Conservation (phyloP, 2,797 vertebrate species). For the Lepilemur septentrionalis region DNA sequence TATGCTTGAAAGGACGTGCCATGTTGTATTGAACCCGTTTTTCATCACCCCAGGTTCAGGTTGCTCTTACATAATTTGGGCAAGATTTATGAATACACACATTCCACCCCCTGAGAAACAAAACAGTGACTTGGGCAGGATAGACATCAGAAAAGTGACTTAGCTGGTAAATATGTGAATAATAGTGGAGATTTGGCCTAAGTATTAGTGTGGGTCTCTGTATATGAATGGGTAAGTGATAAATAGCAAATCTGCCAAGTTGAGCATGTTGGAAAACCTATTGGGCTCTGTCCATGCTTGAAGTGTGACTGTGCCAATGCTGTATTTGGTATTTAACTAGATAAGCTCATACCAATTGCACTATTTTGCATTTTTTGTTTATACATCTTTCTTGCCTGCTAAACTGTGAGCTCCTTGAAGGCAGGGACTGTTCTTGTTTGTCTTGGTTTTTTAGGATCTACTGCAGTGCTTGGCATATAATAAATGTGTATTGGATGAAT, state of each 20-base stretch:
- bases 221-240: conserved; percentile 25
- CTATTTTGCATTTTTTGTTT: conserved; percentile 12
- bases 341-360: background rate
- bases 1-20: conserved; percentile 50
- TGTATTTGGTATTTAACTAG: background rate
- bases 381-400: background rate
- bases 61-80: conserved; percentile 61
- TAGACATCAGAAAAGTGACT: conserved; percentile 52
- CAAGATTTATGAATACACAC: conserved; percentile 25
- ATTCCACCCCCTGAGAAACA: conserved; percentile 59
- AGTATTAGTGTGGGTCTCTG: conserved; percentile 38
- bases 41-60: background rate
- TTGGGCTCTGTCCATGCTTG: conserved; percentile 15
- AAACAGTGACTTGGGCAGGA: conserved; percentile 56
- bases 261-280: background rate
- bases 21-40: conserved; percentile 19
- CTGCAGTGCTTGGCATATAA: background rate
- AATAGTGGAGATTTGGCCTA: conserved; percentile 57
- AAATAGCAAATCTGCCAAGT: conserved; percentile 50
- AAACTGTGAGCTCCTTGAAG: conserved; percentile 34
- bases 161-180: conserved; percentile 67
- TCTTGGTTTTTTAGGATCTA: conserved; percentile 11
- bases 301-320: background rate
- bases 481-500: background rate
- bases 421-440: background rate